A percentile compares a stretch with the other conserved stretches of the same genome.
Evolutionary conservation across 2,113 vertebrate genomes (phyloP).

Genomic region (Tychaedon coryphoeus): DNA sequence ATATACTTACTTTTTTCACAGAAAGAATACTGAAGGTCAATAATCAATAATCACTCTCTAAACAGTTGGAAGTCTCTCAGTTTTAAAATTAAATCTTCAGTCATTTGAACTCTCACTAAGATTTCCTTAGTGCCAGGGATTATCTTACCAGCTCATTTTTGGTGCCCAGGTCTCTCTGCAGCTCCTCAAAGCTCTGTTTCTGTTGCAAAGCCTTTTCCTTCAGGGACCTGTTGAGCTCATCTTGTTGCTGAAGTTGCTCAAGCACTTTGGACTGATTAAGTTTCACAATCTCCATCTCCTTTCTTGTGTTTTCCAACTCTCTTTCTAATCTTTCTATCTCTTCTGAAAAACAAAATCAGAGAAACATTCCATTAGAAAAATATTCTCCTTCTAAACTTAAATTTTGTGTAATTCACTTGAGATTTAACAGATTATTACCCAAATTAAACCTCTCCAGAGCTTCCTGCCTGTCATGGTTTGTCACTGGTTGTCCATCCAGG

Average conservation of each 20-base stretch:
- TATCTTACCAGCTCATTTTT: conserved; percentile 82
- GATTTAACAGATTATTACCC: conserved; percentile 67
- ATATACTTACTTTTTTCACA: neutral
- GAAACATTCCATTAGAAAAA: neutral
- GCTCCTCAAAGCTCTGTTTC: conserved; percentile 67
- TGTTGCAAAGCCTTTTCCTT: conserved; percentile 72
- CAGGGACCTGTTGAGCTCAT: conserved; percentile 73
- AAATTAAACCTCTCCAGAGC: conserved; percentile 83
- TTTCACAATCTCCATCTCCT: conserved; percentile 75
- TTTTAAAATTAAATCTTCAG: neutral
- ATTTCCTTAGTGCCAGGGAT: neutral
- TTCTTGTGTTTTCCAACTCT: conserved; percentile 73
- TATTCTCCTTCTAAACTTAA: neutral
- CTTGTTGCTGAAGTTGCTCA: conserved; percentile 75
- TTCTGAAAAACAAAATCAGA: conserved; percentile 59
- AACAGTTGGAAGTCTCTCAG: neutral
- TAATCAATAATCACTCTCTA: neutral
- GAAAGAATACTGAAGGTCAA: neutral
- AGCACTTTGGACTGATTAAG: conserved; percentile 67
- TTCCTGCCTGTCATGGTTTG: conserved; percentile 74
- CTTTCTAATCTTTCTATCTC: conserved; percentile 82
- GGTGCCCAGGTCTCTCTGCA: conserved; percentile 76
- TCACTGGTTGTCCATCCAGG: conserved; percentile 80
- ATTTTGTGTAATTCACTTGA: neutral
- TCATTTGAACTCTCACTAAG: neutral